Evolutionary conservation across 2,113 vertebrate species (phyloP).

Genomic region (Microcebus jonahi): DNA sequence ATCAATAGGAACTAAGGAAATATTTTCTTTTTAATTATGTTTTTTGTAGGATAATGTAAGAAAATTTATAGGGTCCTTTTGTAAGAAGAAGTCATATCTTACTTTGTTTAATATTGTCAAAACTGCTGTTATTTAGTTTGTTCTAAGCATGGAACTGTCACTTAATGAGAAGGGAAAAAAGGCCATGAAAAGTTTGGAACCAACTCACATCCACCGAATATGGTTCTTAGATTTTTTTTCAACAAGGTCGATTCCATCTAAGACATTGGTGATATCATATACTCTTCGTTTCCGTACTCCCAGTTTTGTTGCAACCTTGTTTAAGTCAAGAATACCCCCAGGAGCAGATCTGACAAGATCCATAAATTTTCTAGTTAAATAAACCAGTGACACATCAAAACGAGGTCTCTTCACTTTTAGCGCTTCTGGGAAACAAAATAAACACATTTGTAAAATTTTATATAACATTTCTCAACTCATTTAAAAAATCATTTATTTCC

Average conservation of each 20-base stretch:
- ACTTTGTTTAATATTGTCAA: background rate
- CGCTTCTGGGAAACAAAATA: constrained; percentile 80
- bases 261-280: constrained; percentile 93
- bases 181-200: background rate
- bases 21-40: background rate
- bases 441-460: constrained; percentile 24
- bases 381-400: constrained; percentile 89
- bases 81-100: background rate
- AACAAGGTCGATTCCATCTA: constrained; percentile 91
- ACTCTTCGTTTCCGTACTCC: constrained; percentile 90
- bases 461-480: background rate
- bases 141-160: background rate
- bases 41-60: background rate
- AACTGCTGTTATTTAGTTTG: no score
- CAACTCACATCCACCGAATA: constrained; percentile 95
- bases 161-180: no score
- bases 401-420: constrained; percentile 81
- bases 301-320: constrained; percentile 86
- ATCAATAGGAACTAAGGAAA: background rate
- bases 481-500: background rate
- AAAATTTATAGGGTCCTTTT: background rate
- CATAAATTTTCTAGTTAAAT: constrained; percentile 91
- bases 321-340: constrained; percentile 90
- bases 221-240: constrained; percentile 89
- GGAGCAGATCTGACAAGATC: constrained; percentile 89